These are phyloP conservation scores for Sminthopsis crassicaudata DNA, from an alignment of 2,113 vertebrate genomes.

Conservation along the genomic window DNA sequence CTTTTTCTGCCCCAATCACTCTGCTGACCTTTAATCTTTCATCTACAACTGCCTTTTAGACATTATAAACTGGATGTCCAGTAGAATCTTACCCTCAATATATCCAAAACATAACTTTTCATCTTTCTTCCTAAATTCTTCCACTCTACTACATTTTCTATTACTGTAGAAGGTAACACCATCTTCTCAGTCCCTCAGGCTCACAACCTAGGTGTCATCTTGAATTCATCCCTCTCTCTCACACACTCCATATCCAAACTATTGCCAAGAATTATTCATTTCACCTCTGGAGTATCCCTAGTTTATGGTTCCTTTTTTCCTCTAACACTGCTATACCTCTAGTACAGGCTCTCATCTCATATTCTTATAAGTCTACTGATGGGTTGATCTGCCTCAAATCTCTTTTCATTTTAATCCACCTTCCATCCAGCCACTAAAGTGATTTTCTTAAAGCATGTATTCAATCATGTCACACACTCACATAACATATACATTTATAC, in stretches of 20 bases:
- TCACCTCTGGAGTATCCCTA: background rate
- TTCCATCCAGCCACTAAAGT: background rate
- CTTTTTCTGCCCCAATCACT: background rate
- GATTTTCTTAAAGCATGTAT: background rate
- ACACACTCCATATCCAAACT: background rate
- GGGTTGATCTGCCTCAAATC: background rate
- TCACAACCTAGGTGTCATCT: background rate
- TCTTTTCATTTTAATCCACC: background rate
- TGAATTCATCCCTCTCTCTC: no score
- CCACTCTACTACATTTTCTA: background rate
- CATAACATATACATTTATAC: no score
- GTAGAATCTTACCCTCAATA: background rate
- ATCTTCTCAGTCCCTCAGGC: background rate
- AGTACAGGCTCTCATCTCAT: background rate
- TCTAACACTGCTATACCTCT: background rate
- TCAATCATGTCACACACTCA: no score
- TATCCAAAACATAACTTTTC: background rate
- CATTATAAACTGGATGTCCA: background rate
- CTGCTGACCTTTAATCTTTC: background rate
- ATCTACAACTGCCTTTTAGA: background rate
- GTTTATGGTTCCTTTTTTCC: background rate
- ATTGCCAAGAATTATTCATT: background rate
- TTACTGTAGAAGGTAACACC: background rate
- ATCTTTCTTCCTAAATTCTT: background rate
- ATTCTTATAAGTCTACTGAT: background rate